Base-by-base conservation (phyloP, 1,140 invertebrate genomes). In the Calephelis nemesis region DNA sequence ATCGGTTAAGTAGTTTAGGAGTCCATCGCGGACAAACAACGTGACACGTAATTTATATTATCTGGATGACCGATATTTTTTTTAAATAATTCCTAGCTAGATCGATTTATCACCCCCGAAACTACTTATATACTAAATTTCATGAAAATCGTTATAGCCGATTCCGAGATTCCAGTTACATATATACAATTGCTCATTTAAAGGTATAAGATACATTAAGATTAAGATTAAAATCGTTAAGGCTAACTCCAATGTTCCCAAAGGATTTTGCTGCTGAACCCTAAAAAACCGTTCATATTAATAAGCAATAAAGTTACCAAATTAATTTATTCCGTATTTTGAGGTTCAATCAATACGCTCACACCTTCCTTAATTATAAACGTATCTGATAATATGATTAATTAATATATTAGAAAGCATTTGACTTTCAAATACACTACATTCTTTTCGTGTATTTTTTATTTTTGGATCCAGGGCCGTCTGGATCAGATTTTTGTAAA, bases 311-410 rank as follows among this genome's bases (percentile, higher is more conserved):
- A 79, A 72, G 69, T 65, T 54, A 76, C 68, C 67, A 75, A 78
- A 75, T 75, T 76, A 78, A 80, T 76, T 64, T 73, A 74, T 77
- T 77, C 73, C 49, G 67, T 68, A 67, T 74, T 73, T 78, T 73
- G 74, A 71, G 71, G 75, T 66, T 70, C 70, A 76, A 79, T 80
- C 70, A 77, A 73, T 69, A 65, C 47, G 70, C 73, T 77, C 71
- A 68, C 75, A 77, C 75, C 73, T 77, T 70, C 65, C 65, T 63
- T 72, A 71, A 66, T 70, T 71, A 65, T 47, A 67, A 71, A 76
- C 62, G 67, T 69, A 62, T 54, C 60, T 62, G 67, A 73, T 74
- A 71, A 72, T 69, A 71, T 68, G 67, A 60, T 67, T 73, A 77
- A 74, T 70, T 70, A 58, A 67, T 50, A 67, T 13, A 68, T 52